Conservation (phyloP, 2,113 vertebrate genomes). For the Triplophysa rosa region DNA sequence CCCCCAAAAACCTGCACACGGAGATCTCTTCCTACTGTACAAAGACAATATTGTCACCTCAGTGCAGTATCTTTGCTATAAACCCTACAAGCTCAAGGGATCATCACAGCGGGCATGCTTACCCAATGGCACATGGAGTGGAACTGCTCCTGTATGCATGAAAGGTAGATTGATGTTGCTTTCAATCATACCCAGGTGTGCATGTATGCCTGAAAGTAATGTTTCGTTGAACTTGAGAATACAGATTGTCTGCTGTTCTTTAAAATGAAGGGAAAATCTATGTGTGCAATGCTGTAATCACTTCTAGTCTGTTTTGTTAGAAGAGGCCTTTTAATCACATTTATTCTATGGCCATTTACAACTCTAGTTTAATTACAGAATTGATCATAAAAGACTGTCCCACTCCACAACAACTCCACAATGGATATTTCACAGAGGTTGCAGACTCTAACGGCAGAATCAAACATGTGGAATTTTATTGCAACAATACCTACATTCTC, state of each 20-base stretch:
- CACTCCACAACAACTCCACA: slow-evolving; percentile 74
- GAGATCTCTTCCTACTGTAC: slow-evolving; percentile 76
- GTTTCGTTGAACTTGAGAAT: neutral
- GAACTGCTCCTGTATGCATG: slow-evolving; percentile 80
- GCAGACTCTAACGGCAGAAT: slow-evolving; percentile 63
- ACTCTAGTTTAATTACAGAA: slow-evolving; percentile 55
- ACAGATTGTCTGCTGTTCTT: neutral
- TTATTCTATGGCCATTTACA: neutral
- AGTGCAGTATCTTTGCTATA: slow-evolving; percentile 82
- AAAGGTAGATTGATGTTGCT: slow-evolving; percentile 74
- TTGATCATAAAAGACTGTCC: slow-evolving; percentile 76
- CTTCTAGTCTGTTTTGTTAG: neutral
- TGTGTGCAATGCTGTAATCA: neutral
- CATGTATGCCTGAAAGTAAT: neutral
- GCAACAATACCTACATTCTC: slow-evolving; percentile 83
- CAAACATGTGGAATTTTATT: slow-evolving; percentile 80
- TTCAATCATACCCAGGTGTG: neutral
- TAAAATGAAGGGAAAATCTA: slow-evolving; percentile 5
- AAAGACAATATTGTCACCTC: slow-evolving; percentile 74
- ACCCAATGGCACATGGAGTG: slow-evolving; percentile 82
- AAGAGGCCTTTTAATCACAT: neutral
- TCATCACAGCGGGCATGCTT: slow-evolving; percentile 81
- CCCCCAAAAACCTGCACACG: slow-evolving; percentile 77
- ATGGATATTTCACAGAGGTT: slow-evolving; percentile 79
- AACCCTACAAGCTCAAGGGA: slow-evolving; percentile 80